These are phyloP conservation scores for Bombus superbus DNA, from an alignment of 1,140 invertebrate genomes.

Conservation along the genomic window DNA sequence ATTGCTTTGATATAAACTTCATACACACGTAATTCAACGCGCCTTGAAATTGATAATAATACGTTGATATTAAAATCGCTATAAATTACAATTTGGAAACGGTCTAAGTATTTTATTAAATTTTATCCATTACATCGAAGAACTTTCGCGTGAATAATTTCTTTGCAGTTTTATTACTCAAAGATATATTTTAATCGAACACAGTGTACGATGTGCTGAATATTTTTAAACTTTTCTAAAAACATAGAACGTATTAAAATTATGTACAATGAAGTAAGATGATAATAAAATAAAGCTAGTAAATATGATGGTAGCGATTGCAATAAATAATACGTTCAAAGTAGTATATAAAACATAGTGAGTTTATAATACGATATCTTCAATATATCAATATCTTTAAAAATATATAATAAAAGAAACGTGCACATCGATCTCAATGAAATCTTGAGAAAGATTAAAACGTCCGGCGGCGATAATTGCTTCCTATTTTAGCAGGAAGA, in stretches of 20 bases:
- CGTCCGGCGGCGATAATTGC: neutral
- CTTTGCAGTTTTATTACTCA: neutral
- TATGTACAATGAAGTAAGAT: too few species aligned
- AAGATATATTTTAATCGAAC: neutral
- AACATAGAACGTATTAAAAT: too few species aligned
- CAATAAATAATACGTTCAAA: too few species aligned
- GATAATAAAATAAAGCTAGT: too few species aligned
- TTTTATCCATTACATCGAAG: neutral
- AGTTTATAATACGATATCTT: neutral
- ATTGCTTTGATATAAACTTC: too few species aligned
- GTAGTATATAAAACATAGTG: too few species aligned
- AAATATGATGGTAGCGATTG: too few species aligned
- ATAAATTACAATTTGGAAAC: too few species aligned
- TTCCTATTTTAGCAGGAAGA: neutral
- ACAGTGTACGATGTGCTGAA: neutral
- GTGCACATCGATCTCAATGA: neutral
- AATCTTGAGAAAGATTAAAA: neutral
- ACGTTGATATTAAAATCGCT: neutral
- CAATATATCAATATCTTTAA: neutral
- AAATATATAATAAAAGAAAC: neutral
- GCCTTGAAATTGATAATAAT: neutral
- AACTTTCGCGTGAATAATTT: neutral
- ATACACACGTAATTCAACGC: too few species aligned
- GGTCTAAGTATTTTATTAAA: too few species aligned
- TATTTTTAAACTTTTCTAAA: too few species aligned